A percentile compares a stretch with the other conserved stretches of the same genome.
These are phyloP conservation scores for Rhabdornis inornatus DNA, from an alignment of 2,113 vertebrate genomes.

Conservation along the genomic window DNA sequence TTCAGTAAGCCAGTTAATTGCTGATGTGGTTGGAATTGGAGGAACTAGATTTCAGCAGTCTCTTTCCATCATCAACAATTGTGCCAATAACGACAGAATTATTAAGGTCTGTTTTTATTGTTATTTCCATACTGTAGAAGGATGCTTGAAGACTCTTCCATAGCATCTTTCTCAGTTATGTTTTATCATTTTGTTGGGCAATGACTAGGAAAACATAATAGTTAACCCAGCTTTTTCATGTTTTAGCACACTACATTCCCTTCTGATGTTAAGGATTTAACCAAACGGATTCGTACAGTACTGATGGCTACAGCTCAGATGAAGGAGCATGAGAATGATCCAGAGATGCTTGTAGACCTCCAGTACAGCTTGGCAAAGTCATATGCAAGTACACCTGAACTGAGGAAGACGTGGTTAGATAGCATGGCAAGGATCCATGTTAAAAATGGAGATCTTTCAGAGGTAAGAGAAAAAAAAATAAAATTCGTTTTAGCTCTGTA, in stretches of 20 bases:
- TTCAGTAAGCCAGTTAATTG: conserved; percentile 96
- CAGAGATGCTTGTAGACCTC: conserved; percentile 98
- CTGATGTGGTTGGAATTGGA: conserved; percentile 96
- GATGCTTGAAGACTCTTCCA: background rate
- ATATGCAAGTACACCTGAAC: conserved; percentile 94
- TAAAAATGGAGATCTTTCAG: conserved; percentile 95
- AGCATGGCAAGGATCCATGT: conserved; percentile 99
- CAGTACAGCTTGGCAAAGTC: conserved; percentile 98
- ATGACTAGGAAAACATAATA: background rate
- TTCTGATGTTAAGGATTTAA: conserved; percentile 95
- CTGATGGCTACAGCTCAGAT: conserved; percentile 98
- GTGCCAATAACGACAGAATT: conserved; percentile 93
- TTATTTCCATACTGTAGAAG: background rate
- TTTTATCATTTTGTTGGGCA: background rate
- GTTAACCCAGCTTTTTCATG: background rate
- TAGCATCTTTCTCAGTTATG: background rate
- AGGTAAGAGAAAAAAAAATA: conserved; percentile 70
- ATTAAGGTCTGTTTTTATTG: conserved; percentile 82
- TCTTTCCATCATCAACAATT: conserved; percentile 97
- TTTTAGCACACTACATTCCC: conserved; percentile 93
- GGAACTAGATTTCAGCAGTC: conserved; percentile 98
- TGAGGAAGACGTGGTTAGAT: conserved; percentile 97
- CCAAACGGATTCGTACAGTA: conserved; percentile 95
- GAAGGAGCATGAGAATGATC: conserved; percentile 98
- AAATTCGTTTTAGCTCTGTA: background rate